Conservation (phyloP, 2,113 vertebrate species). For the Nibea coibor region DNA sequence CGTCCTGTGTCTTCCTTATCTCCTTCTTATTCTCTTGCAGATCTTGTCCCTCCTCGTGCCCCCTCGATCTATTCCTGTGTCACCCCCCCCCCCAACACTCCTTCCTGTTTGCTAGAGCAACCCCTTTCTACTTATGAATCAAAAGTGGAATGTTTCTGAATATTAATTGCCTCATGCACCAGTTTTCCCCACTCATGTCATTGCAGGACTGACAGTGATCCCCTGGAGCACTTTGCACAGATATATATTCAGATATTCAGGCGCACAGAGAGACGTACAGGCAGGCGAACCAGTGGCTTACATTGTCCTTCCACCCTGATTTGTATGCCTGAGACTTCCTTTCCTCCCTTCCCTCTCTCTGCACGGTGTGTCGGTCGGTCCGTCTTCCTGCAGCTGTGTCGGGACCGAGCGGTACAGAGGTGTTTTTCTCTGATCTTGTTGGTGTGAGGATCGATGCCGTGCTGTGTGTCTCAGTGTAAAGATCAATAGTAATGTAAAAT, state of each 20-base stretch:
- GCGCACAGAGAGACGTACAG: conserved; percentile 22
- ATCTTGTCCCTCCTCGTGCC: conserved; percentile 30
- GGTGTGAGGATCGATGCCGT: conserved; percentile 71
- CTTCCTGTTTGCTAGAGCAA: conserved; percentile 35
- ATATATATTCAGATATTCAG: conserved; percentile 63
- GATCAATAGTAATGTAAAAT: conserved; percentile 82
- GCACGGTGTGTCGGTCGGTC: conserved; percentile 9
- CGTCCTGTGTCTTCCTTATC: conserved; percentile 37
- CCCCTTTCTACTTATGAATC: conserved; percentile 51
- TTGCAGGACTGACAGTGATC: conserved; percentile 66
- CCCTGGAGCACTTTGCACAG: conserved; percentile 65
- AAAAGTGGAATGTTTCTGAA: conserved; percentile 74
- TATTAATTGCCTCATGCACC: conserved; percentile 78
- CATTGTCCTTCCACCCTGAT: conserved; percentile 40
- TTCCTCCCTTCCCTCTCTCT: not conserved
- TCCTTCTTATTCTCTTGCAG: conserved; percentile 27
- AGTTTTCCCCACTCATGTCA: conserved; percentile 68
- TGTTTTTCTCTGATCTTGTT: conserved; percentile 46
- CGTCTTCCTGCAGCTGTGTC: conserved; percentile 23
- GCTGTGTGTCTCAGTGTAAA: conserved; percentile 55
- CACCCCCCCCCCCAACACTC: conserved; percentile 25
- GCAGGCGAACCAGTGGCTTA: conserved; percentile 29
- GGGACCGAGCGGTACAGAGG: conserved; percentile 41
- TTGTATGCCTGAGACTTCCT: conserved; percentile 13
- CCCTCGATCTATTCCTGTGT: conserved; percentile 19